Evolutionary conservation across 2,888 invertebrate genomes (phyloP).

Genomic region (Nemotelus pantherinus): DNA sequence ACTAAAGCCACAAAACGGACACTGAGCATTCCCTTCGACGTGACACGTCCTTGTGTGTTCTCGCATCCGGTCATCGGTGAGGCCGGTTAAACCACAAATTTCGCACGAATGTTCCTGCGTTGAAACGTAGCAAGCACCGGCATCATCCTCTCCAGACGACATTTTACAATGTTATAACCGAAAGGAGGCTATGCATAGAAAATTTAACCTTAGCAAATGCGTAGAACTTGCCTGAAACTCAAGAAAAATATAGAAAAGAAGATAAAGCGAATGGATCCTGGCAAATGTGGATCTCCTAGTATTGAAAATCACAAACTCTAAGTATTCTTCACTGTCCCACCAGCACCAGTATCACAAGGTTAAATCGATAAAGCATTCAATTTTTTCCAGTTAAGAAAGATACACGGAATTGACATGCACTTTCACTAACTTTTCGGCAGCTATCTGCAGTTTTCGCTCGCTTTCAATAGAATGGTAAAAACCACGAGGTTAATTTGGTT

Average conservation of each 20-base stretch:
- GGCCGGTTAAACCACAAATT: conserved; percentile 84
- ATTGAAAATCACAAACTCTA: too few relatives aligned
- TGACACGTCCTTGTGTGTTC: conserved; percentile 82
- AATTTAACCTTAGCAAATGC: too few relatives aligned
- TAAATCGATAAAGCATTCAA: conserved; percentile 41
- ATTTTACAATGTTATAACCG: neutral
- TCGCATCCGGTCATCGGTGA: conserved; percentile 81
- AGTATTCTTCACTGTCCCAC: neutral
- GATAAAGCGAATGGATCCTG: too few relatives aligned
- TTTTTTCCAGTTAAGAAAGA: neutral
- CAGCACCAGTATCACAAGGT: conserved; percentile 20
- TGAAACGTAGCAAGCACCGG: conserved; percentile 52
- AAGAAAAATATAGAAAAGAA: too few relatives aligned
- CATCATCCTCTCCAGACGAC: conserved; percentile 52
- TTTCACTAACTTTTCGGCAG: neutral
- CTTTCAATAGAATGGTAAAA: conserved; percentile 13
- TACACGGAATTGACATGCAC: neutral
- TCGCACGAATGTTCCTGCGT: conserved; percentile 72
- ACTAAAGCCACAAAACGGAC: conserved; percentile 84
- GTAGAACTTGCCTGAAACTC: too few relatives aligned
- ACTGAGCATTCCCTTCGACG: conserved; percentile 80
- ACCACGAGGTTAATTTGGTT: conserved; percentile 18
- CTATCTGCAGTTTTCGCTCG: neutral
- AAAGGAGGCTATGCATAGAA: neutral
- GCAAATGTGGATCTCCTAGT: too few relatives aligned